Evolutionary conservation across 2,113 vertebrate genomes (phyloP).

Genomic region (Silurus glanis): DNA sequence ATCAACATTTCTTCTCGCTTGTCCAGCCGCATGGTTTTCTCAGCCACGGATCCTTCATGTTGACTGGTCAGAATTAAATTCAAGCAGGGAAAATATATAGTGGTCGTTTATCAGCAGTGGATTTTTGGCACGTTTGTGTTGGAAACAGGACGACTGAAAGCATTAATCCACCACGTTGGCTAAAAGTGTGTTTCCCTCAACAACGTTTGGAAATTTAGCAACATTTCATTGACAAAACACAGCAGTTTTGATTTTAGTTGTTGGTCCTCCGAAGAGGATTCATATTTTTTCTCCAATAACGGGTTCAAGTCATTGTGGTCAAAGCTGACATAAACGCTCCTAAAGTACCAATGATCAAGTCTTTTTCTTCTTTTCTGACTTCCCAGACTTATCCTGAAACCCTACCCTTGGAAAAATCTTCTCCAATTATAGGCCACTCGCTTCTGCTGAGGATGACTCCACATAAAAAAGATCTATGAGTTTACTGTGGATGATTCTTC

Average conservation of each 20-base stretch:
- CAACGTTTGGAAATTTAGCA: neutral
- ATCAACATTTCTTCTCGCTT: neutral
- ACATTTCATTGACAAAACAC: neutral
- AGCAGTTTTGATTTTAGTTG: neutral
- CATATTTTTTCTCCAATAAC: too few relatives aligned
- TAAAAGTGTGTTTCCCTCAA: neutral
- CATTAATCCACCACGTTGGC: neutral
- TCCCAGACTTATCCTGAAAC: too few relatives aligned
- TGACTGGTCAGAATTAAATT: neutral
- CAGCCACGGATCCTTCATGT: neutral
- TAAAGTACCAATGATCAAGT: too few relatives aligned
- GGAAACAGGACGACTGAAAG: neutral
- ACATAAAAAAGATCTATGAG: too few relatives aligned
- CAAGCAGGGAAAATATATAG: neutral
- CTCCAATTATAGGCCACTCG: too few relatives aligned
- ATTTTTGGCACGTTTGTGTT: neutral
- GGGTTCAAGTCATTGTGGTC: too few relatives aligned
- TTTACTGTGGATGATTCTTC: too few relatives aligned
- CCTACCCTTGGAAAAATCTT: too few relatives aligned
- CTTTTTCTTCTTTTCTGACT: too few relatives aligned
- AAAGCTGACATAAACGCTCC: too few relatives aligned
- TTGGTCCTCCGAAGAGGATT: neutral
- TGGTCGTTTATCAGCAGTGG: neutral
- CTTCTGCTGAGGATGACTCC: too few relatives aligned
- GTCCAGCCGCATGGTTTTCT: neutral